Evolutionary conservation across 2,888 invertebrate genomes (phyloP), one percentile per base, ranked within the genome.

Genomic region (Orthonychiurus folsomi): DNA sequence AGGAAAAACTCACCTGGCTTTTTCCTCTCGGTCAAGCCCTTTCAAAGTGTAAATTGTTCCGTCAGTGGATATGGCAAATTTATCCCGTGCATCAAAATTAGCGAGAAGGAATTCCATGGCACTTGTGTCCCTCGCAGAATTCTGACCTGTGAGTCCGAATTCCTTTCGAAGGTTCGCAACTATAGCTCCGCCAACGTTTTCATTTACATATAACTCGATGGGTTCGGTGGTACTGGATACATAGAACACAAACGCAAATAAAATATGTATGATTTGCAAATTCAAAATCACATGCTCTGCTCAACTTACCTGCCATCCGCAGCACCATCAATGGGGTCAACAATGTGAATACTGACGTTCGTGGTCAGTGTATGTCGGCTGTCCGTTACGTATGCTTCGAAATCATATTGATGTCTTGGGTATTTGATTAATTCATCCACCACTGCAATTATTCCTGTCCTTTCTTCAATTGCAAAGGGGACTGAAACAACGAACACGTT

Each of bases 391-490:
- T 89, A 85, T 0, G 89, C 88, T 78, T 90, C 89, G 73, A 93
- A 89, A 66, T 88, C 85, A 74, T 87, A 93, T 48, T 84, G 77
- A 2, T 83, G 81, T 37, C 85, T 78, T 25, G 83, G 81, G 74
- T 83, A 90, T 71, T 86, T 85, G 0, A 83, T 79, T 52, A 90
- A 78, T 64, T 86, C 85, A 37, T 88, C 84, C 62, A 90, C 86
- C 0, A 93, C 89, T 1, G 89, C 90, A 56, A 93, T 89, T 0
- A 89, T 88, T 2, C 93, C 93, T 0, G 89, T 88, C 65, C 85
- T 81, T 76, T 92, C 90, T 79, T 92, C 92, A 25, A 93, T 89
- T 2, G 89, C 91, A 77, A 93, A 92, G 2, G 93, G 93, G n/a
- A 91, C 91, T 65, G 23, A n/a, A 5, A 60, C 5, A 37, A 61